Evolutionary conservation across 2,888 invertebrate genomes (phyloP).

Genomic region (Rugalucina vietnamica): DNA sequence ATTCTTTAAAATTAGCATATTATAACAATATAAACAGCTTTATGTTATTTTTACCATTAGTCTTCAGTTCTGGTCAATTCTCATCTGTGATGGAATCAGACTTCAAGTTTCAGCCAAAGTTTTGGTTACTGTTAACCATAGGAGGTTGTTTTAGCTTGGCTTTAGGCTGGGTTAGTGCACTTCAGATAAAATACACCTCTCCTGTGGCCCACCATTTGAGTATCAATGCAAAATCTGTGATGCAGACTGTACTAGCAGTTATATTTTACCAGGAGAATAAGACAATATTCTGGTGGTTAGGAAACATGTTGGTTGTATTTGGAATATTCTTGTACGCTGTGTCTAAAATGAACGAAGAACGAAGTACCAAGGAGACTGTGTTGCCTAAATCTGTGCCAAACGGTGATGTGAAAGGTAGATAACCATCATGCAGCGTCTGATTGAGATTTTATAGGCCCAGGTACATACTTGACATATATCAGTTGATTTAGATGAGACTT

Average conservation of each 20-base stretch:
- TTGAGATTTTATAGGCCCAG: too few relatives aligned
- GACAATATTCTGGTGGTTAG: slow-evolving; percentile 82
- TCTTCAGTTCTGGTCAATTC: slow-evolving; percentile 79
- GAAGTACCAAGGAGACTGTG: not conserved
- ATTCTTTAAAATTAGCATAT: slow-evolving; percentile 79
- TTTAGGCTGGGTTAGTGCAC: slow-evolving; percentile 82
- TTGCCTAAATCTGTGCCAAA: not conserved
- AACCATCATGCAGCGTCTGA: too few relatives aligned
- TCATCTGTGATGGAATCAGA: slow-evolving; percentile 67
- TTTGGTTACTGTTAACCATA: slow-evolving; percentile 75
- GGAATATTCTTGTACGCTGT: slow-evolving; percentile 81
- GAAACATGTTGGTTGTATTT: slow-evolving; percentile 79
- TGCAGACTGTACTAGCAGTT: slow-evolving; percentile 83
- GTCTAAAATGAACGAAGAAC: slow-evolving; percentile 64
- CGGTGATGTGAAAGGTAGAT: not conserved
- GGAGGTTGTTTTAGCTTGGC: slow-evolving; percentile 80
- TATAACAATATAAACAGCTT: slow-evolving; percentile 80
- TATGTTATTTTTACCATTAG: slow-evolving; percentile 78
- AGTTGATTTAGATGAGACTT: too few relatives aligned
- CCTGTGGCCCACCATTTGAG: slow-evolving; percentile 83
- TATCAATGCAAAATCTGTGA: slow-evolving; percentile 82
- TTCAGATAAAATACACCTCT: slow-evolving; percentile 83
- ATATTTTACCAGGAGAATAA: slow-evolving; percentile 78
- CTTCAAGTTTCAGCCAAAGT: slow-evolving; percentile 53
- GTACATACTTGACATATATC: too few relatives aligned